Evolutionary conservation across 2,113 vertebrate genomes (phyloP).

Genomic region (Cairina moschata): DNA sequence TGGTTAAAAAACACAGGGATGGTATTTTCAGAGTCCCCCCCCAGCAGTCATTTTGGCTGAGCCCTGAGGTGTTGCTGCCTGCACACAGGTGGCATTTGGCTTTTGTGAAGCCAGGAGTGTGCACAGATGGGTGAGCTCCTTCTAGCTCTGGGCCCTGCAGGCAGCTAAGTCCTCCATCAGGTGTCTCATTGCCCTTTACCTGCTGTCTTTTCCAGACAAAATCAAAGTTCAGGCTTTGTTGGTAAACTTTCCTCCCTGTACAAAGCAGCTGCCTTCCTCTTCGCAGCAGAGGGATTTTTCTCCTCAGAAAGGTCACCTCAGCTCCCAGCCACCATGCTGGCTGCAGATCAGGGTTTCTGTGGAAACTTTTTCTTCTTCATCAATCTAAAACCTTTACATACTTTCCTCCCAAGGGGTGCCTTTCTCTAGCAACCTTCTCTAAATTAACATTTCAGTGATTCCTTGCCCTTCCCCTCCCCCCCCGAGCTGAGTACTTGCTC

Average conservation of each 20-base stretch:
- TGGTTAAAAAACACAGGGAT: neutral
- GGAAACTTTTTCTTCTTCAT: neutral
- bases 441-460: neutral
- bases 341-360: neutral
- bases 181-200: neutral
- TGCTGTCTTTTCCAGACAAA: neutral
- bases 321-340: neutral
- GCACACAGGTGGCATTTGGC: neutral
- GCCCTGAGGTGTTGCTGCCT: rapidly evolving
- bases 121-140: neutral
- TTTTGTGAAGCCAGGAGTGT: rapidly evolving
- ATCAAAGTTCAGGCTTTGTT: neutral
- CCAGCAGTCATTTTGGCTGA: rapidly evolving
- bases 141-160: neutral
- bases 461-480: rapidly evolving
- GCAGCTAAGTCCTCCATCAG: neutral
- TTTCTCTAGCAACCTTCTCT: neutral
- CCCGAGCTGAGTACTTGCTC: rapidly evolving
- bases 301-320: neutral
- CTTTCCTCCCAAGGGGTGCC: neutral
- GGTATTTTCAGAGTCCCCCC: neutral
- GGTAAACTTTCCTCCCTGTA: neutral
- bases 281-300: neutral
- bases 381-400: neutral
- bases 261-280: neutral